Percentiles rank a stretch among this genome's conserved stretches.
These are phyloP conservation scores for Oscarella lobularis DNA, from an alignment of 37 sponge, comb jelly and placozoan genomes.

Conservation along the genomic window DNA sequence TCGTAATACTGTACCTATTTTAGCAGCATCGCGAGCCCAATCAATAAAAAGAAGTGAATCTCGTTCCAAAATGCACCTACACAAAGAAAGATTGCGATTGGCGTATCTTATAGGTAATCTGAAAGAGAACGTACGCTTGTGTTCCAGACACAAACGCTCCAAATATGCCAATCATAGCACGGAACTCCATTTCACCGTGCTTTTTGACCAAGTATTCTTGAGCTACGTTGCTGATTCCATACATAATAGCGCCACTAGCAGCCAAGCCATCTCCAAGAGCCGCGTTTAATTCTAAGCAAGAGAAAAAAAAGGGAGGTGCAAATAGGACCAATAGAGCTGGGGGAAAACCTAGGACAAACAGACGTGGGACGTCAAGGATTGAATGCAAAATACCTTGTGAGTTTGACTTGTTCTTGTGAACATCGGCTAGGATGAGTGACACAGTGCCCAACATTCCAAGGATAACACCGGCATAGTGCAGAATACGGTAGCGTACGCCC, in stretches of 20 bases:
- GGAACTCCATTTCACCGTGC: constrained; percentile 47
- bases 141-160: constrained; percentile 51
- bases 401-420: constrained; percentile 2
- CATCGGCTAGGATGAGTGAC: constrained; percentile 50
- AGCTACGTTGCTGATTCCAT: constrained; percentile 59
- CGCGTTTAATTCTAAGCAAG: constrained; percentile 20
- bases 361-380: constrained; percentile 1
- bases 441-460: constrained; percentile 54
- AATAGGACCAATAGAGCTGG: not conserved
- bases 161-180: constrained; percentile 52
- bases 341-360: not conserved
- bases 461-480: constrained; percentile 63
- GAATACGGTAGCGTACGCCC: constrained; percentile 32
- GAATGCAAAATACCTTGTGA: constrained; percentile 8
- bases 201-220: constrained; percentile 73
- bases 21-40: constrained; percentile 1
- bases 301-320: not conserved
- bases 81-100: not conserved
- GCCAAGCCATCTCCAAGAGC: constrained; percentile 56
- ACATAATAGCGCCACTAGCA: constrained; percentile 43
- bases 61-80: constrained; percentile 7
- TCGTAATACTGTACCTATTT: not conserved
- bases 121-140: constrained; percentile 44
- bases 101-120: not conserved
- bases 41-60: not conserved